Evolutionary conservation across 2,797 vertebrate species (phyloP).

Genomic region (Acrossocheilus fasciatus): DNA sequence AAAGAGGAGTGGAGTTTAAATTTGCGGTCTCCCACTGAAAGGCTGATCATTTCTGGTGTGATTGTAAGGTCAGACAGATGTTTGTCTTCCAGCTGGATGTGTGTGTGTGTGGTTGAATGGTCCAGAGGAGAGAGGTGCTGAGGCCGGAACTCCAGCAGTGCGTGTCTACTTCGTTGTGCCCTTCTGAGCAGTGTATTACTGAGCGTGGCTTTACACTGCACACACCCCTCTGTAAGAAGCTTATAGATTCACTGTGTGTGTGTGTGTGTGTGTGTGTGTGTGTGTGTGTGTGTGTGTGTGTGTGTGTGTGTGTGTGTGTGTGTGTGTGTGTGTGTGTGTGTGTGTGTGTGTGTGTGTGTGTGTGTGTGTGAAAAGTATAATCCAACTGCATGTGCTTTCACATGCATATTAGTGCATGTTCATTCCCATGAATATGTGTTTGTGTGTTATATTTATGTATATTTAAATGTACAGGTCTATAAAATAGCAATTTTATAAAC

Average conservation of each 20-base stretch:
- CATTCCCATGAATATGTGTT: conserved; percentile 13
- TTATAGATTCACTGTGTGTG: conserved; percentile 69
- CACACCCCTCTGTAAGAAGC: conserved; percentile 67
- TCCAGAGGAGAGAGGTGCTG: conserved; percentile 22
- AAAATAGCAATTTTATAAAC: background rate
- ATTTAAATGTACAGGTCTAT: background rate
- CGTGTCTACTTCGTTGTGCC: conserved; percentile 52
- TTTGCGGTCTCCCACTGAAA: background rate
- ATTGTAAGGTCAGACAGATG: conserved; percentile 46
- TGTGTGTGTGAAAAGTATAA: conserved; percentile 24
- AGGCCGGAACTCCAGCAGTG: conserved; percentile 63
- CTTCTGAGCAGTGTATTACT: conserved; percentile 54
- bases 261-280: conserved; percentile 63
- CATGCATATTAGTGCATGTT: conserved; percentile 53
- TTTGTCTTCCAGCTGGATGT: conserved; percentile 33
- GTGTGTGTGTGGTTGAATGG: conserved; percentile 15
- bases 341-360: conserved; percentile 57
- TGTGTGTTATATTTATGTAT: conserved; percentile 33
- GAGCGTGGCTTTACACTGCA: conserved; percentile 56
- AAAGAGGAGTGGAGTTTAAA: background rate
- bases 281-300: conserved; percentile 58
- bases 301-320: conserved; percentile 63
- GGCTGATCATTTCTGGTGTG: conserved; percentile 21
- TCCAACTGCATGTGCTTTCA: conserved; percentile 49
- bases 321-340: conserved; percentile 54